These are phyloP conservation scores for Mimachlamys varia DNA, from an alignment of 2,888 invertebrate genomes.

Conservation along the genomic window DNA sequence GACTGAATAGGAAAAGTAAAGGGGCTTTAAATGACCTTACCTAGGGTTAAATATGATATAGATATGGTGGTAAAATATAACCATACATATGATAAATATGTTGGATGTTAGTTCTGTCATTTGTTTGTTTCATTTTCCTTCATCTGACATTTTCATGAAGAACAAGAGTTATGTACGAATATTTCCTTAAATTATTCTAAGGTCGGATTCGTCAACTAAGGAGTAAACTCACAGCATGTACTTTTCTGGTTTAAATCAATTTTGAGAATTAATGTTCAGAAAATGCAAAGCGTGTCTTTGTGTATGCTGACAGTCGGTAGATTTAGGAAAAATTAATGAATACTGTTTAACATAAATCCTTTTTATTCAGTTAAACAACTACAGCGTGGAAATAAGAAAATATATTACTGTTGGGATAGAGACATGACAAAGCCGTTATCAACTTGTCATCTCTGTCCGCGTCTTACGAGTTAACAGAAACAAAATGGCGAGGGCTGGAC, in stretches of 20 bases:
- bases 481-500: slow-evolving; percentile 13
- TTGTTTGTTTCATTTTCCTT: slow-evolving; percentile 36
- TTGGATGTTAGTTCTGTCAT: neutral
- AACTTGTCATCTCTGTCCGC: neutral
- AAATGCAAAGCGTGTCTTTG: slow-evolving; percentile 32
- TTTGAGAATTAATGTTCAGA: slow-evolving; percentile 29
- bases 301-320: neutral
- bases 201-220: neutral
- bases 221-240: neutral
- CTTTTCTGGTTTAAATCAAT: slow-evolving; percentile 34
- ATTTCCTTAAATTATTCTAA: neutral
- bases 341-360: slow-evolving; percentile 14
- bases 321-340: slow-evolving; percentile 33
- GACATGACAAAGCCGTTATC: neutral
- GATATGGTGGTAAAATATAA: slow-evolving; percentile 14
- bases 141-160: slow-evolving; percentile 18
- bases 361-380: slow-evolving; percentile 13
- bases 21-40: neutral
- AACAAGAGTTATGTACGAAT: neutral
- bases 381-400: slow-evolving; percentile 11
- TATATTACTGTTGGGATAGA: neutral
- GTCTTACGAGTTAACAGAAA: neutral
- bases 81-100: neutral
- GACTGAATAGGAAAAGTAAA: neutral
- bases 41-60: slow-evolving; percentile 27